Conservation (phyloP, 2,797 vertebrate genomes). For the Hephaestus fuliginosus region DNA sequence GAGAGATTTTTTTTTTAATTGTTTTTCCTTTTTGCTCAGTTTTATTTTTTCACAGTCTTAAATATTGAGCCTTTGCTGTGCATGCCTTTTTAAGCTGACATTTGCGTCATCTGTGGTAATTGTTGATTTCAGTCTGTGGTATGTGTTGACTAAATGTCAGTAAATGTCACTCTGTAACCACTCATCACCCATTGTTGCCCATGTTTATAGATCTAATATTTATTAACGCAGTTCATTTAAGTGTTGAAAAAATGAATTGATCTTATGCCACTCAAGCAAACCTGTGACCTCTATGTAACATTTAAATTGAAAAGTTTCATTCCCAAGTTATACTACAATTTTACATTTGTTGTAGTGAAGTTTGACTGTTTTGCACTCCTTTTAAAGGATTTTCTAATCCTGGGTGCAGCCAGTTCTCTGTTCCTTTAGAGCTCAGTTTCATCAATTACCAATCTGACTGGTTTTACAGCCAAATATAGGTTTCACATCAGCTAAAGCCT, state of each 20-base stretch:
- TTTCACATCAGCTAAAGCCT: conserved; percentile 2
- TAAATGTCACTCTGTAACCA: conserved; percentile 65
- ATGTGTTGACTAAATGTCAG: conserved; percentile 50
- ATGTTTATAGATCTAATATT: conserved; percentile 41
- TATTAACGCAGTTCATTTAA: conserved; percentile 31
- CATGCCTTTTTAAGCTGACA: conserved; percentile 64
- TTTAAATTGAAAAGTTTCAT: conserved; percentile 20
- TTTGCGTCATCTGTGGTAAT: conserved; percentile 62
- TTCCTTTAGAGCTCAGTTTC: background rate
- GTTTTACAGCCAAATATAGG: conserved; percentile 1
- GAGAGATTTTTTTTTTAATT: conserved; percentile 21
- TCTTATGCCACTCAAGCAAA: conserved; percentile 48
- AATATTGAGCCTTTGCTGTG: conserved; percentile 59
- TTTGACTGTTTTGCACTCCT: conserved; percentile 12
- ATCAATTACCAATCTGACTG: background rate
- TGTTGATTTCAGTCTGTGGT: conserved; percentile 61
- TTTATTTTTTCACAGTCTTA: conserved; percentile 48
- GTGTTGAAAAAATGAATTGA: conserved; percentile 20
- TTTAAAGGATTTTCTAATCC: conserved; percentile 7
- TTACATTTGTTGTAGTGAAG: conserved; percentile 8
- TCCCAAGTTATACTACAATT: conserved; percentile 36
- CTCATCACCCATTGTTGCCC: conserved; percentile 45
- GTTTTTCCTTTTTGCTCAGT: background rate
- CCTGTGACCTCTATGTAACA: conserved; percentile 28
- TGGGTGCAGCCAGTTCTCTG: background rate